A percentile compares a stretch with the other conserved stretches of the same genome.
These are phyloP conservation scores for Trogon surrucura DNA, from an alignment of 2,113 vertebrate genomes.

Conservation along the genomic window DNA sequence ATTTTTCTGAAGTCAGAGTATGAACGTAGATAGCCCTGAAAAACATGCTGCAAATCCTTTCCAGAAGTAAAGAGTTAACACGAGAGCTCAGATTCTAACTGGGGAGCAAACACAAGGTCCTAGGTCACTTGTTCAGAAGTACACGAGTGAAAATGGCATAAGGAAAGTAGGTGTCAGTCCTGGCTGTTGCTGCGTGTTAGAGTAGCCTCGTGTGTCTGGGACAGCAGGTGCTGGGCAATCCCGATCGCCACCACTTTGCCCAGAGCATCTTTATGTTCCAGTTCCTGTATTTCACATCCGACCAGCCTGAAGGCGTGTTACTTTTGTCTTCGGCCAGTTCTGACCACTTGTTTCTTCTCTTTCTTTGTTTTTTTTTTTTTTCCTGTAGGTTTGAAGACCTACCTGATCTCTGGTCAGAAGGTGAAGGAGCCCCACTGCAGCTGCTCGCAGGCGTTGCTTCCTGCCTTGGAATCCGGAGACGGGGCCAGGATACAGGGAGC, in stretches of 20 bases:
- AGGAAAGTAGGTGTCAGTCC: not conserved
- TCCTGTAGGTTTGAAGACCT: conserved; percentile 90
- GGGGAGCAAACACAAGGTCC: not conserved
- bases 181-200: not conserved
- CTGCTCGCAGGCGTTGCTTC: conserved; percentile 81
- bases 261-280: not conserved
- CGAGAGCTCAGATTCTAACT: not conserved
- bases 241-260: not conserved
- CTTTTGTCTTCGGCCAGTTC: not conserved
- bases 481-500: conserved; percentile 63
- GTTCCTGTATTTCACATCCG: not conserved
- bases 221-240: not conserved
- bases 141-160: not conserved
- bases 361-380: not conserved
- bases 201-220: not conserved
- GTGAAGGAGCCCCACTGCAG: conserved; percentile 82
- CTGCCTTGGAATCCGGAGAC: conserved; percentile 76
- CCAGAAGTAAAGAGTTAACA: conserved; percentile 15
- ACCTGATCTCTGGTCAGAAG: conserved; percentile 91
- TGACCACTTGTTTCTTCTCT: conserved; percentile 37
- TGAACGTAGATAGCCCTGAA: not conserved
- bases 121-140: not conserved
- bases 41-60: not conserved
- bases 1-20: not conserved
- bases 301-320: not conserved